Conservation (phyloP, 1,140 invertebrate genomes). For the Aphaenogaster floridana region DNA sequence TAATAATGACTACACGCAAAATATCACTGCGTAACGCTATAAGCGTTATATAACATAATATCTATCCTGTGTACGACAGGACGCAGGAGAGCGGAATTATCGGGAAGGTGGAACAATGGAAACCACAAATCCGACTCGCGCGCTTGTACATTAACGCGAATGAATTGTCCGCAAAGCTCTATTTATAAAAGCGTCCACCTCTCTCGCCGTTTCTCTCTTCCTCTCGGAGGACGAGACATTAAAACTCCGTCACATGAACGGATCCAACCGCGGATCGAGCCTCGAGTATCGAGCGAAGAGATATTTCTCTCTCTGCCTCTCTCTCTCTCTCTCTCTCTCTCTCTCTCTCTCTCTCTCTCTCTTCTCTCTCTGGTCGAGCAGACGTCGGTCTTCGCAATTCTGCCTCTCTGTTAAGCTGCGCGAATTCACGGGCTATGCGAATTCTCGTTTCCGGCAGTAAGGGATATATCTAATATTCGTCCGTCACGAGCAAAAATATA, state of each 20-base stretch:
- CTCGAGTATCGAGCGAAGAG: slow-evolving; percentile 52
- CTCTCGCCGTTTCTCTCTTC: background rate
- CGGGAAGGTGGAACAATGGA: slow-evolving; percentile 44
- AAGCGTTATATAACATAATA: slow-evolving; percentile 1
- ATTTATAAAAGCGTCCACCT: slow-evolving; percentile 44
- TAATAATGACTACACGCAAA: slow-evolving; percentile 23
- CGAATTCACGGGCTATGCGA: background rate
- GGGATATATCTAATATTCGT: slow-evolving; percentile 15
- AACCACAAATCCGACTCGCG: slow-evolving; percentile 44
- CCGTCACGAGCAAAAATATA: slow-evolving; percentile 7
- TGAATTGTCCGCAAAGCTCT: slow-evolving; percentile 25
- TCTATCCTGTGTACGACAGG: background rate
- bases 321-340: background rate
- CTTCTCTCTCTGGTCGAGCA: background rate
- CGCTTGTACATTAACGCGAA: slow-evolving; percentile 34
- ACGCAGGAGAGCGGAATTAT: slow-evolving; percentile 29
- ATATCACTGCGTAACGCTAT: background rate
- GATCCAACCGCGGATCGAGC: slow-evolving; percentile 21
- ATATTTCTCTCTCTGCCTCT: background rate
- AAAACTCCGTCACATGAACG: slow-evolving; percentile 39
- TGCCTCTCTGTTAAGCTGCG: background rate
- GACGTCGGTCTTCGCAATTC: slow-evolving; percentile 22
- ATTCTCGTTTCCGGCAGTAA: background rate
- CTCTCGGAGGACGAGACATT: slow-evolving; percentile 21
- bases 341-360: too few species aligned